phyloP scores from a whole-genome alignment of 2,797 vertebrate genomes.

The Eospalax fontanierii region DNA sequence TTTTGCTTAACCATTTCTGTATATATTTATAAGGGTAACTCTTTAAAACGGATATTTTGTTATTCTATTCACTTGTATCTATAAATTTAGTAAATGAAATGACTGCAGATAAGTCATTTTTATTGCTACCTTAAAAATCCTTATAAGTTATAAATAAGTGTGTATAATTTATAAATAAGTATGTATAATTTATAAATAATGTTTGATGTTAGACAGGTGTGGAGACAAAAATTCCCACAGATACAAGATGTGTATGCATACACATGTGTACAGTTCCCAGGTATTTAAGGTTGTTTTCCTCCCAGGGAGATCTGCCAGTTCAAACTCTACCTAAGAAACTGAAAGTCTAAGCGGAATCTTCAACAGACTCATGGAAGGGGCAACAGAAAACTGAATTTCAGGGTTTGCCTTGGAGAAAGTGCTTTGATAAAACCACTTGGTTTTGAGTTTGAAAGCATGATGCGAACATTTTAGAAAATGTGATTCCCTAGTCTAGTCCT shows the following conservation, averaged over 20 bases:
- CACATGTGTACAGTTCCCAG: too few species aligned
- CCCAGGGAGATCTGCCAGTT: not conserved
- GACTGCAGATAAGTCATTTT: not conserved
- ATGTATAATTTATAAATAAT: too few species aligned
- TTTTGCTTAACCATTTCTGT: not conserved
- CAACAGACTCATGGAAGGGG: not conserved
- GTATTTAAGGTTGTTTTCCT: not conserved
- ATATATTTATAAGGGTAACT: not conserved
- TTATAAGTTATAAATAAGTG: slow-evolving; percentile 46
- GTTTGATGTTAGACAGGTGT: not conserved
- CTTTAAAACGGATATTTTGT: slow-evolving; percentile 6
- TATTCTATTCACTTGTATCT: not conserved
- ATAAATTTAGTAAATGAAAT: not conserved
- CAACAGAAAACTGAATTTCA: not conserved
- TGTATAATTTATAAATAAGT: slow-evolving; percentile 42
- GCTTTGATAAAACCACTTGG: not conserved
- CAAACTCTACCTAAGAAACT: not conserved
- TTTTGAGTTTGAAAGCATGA: not conserved
- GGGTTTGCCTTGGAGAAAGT: not conserved
- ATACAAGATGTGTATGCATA: not conserved
- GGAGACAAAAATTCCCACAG: not conserved
- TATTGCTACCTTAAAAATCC: not conserved
- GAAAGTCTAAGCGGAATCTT: not conserved
- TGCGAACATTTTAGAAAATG: too few species aligned
- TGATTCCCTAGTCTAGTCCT: not conserved